Evolutionary conservation across 53 echinoderm and acorn worm species (phyloP).

Genomic region (Holothuria scabra): DNA sequence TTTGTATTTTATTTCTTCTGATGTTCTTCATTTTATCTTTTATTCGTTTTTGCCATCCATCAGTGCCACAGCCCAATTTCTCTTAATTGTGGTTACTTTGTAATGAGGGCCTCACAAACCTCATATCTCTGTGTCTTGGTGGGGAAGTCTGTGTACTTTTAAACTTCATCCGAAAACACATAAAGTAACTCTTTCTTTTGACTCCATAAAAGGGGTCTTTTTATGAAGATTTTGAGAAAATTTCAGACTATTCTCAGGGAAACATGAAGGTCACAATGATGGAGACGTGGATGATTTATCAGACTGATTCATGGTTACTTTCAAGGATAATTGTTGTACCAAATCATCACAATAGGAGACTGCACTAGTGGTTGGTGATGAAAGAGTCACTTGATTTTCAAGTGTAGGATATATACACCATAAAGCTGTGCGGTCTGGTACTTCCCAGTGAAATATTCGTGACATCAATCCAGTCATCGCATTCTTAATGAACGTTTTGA

Average conservation of each 20-base stretch:
- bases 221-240: not conserved
- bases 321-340: not conserved
- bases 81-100: slow-evolving; percentile 28
- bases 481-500: no score
- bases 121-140: slow-evolving; percentile 1
- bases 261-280: not conserved
- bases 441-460: no score
- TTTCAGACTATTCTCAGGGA: not conserved
- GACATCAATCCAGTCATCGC: no score
- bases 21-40: slow-evolving; percentile 34
- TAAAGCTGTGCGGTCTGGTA: no score
- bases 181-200: slow-evolving; percentile 35
- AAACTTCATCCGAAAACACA: not conserved
- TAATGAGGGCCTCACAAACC: not conserved
- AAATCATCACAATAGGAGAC: not conserved
- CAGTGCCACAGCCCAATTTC: slow-evolving; percentile 27
- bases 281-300: not conserved
- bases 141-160: slow-evolving; percentile 16
- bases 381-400: no score
- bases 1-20: not conserved
- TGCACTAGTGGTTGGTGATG: no score
- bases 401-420: no score
- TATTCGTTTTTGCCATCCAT: slow-evolving; percentile 30
- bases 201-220: slow-evolving; percentile 9
- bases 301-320: not conserved